Conservation (phyloP, 2,888 invertebrate species). For the Drosophila mettleri region DNA sequence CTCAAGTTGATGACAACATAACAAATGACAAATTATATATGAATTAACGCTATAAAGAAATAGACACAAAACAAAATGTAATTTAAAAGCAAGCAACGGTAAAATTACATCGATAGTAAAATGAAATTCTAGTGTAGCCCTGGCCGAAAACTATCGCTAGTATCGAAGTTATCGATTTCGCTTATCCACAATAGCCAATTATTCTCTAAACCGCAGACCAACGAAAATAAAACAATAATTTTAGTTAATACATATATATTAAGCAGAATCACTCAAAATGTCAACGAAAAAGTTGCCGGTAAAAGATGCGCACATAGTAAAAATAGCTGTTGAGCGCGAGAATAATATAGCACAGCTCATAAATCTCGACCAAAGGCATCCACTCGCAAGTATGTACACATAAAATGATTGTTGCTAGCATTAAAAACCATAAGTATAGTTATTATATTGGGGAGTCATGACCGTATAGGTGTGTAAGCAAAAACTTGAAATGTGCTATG, state of each 20-base stretch:
- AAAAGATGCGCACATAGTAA: slow-evolving; percentile 94
- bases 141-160: slow-evolving; percentile 11
- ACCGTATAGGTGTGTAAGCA: background rate
- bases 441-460: slow-evolving; percentile 6
- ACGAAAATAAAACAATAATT: slow-evolving; percentile 37
- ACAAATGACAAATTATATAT: background rate
- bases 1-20: slow-evolving; percentile 87
- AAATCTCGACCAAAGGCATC: slow-evolving; percentile 95
- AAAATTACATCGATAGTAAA: slow-evolving; percentile 4
- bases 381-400: slow-evolving; percentile 89
- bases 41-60: background rate
- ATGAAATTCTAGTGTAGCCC: slow-evolving; percentile 1
- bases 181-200: slow-evolving; percentile 10
- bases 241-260: slow-evolving; percentile 14
- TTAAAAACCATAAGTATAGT: background rate
- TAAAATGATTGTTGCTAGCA: slow-evolving; percentile 1
- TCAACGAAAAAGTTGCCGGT: slow-evolving; percentile 89
- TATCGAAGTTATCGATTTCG: slow-evolving; percentile 21
- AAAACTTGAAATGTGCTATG: background rate
- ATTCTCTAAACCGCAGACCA: slow-evolving; percentile 29
- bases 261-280: slow-evolving; percentile 64
- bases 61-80: too few species aligned
- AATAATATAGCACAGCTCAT: slow-evolving; percentile 91
- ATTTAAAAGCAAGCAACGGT: background rate
- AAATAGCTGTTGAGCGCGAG: slow-evolving; percentile 95